phyloP scores from a whole-genome alignment of 1,140 invertebrate genomes.

The Fopius arisanus region DNA sequence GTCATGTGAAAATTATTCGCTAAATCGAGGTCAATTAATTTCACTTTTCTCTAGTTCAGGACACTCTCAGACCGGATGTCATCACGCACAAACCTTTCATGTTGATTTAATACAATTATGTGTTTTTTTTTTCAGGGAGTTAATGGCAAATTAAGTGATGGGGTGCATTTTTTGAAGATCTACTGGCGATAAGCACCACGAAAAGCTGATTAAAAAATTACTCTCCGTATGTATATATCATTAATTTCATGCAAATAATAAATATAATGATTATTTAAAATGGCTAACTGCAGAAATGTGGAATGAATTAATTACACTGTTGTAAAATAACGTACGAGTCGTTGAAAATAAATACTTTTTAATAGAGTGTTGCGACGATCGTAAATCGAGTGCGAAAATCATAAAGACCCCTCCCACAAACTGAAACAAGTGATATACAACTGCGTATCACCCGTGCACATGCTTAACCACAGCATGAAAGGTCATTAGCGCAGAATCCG shows the following conservation, averaged over 20 bases:
- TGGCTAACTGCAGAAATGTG: no score
- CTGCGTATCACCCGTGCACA: not conserved
- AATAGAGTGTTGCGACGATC: no score
- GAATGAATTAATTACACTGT: no score
- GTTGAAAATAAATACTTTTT: no score
- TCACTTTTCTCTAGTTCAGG: not conserved
- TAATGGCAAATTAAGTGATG: not conserved
- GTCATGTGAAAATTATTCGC: slow-evolving; percentile 9
- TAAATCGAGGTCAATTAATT: slow-evolving; percentile 2
- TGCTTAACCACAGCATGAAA: slow-evolving; percentile 40
- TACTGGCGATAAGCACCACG: not conserved
- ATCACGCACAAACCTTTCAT: slow-evolving; percentile 8
- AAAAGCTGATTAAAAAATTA: not conserved
- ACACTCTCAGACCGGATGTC: not conserved
- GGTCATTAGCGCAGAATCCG: slow-evolving; percentile 42
- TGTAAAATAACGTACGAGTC: no score
- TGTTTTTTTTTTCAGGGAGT: not conserved
- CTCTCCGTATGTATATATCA: no score
- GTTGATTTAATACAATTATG: not conserved
- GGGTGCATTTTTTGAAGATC: not conserved
- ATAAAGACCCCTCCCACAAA: not conserved
- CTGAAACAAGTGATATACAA: not conserved
- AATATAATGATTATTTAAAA: no score
- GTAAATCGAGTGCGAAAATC: not conserved
- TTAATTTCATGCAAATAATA: no score